A percentile compares a stretch with the other conserved stretches of the same genome.
Conservation (phyloP, 2,888 invertebrate species). For the Cryptophagus acutangulus region DNA sequence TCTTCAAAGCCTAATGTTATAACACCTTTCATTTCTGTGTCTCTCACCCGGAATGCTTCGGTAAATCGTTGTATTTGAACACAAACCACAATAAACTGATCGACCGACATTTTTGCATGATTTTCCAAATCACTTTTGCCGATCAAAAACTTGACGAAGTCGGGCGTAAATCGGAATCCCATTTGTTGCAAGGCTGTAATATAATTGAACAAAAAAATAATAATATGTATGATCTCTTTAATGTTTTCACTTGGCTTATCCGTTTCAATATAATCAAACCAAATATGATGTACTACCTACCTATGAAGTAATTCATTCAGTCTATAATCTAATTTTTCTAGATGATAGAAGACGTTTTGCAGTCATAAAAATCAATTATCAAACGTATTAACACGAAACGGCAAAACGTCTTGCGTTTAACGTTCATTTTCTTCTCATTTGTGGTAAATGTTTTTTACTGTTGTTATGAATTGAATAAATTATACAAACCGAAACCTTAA, state of each 20-base stretch:
- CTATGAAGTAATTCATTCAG: no score
- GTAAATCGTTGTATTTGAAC: slow-evolving; percentile 85
- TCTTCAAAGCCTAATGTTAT: slow-evolving; percentile 89
- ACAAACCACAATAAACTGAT: slow-evolving; percentile 83
- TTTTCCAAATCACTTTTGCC: slow-evolving; percentile 63
- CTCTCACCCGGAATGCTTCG: slow-evolving; percentile 78
- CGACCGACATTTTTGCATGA: slow-evolving; percentile 67
- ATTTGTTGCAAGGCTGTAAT: slow-evolving; percentile 73
- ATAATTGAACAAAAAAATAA: slow-evolving; percentile 33
- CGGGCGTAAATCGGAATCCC: slow-evolving; percentile 80
- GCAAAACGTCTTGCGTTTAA: no score
- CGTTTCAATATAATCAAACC: no score
- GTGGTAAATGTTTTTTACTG: not conserved
- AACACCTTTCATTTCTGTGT: slow-evolving; percentile 72
- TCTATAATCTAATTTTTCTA: no score
- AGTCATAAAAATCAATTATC: not conserved
- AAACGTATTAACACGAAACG: not conserved
- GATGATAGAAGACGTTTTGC: no score
- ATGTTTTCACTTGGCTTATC: no score
- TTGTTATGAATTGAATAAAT: not conserved
- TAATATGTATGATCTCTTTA: not conserved
- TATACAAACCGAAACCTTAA: not conserved
- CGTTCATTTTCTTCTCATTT: not conserved
- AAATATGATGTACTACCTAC: no score
- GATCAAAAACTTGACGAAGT: slow-evolving; percentile 69